These are phyloP conservation scores for Agrypnus murinus DNA, from an alignment of 2,888 invertebrate species.

Conservation along the genomic window DNA sequence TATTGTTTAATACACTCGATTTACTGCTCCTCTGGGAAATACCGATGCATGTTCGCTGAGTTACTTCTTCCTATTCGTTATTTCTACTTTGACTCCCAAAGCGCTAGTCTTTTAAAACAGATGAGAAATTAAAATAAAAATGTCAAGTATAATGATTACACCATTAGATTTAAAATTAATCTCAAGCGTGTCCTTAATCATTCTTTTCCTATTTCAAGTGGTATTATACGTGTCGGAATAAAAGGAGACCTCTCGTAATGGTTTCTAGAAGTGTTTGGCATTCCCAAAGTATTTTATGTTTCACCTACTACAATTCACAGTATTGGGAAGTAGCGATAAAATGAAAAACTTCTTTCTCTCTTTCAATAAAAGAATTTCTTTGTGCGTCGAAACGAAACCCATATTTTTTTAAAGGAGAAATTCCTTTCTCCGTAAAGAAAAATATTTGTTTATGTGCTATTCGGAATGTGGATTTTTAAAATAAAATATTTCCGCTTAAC, in stretches of 20 bases:
- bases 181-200: not conserved
- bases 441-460: slow-evolving; percentile 23
- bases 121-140: not conserved
- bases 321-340: slow-evolving; percentile 19
- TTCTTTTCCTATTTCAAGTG: not conserved
- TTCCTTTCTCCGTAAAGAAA: slow-evolving; percentile 13
- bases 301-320: slow-evolving; percentile 10
- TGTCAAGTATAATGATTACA: slow-evolving; percentile 1
- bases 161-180: slow-evolving; percentile 10
- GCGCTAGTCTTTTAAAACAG: not conserved
- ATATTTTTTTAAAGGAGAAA: slow-evolving; percentile 19
- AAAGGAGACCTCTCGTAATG: not conserved
- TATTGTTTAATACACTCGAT: slow-evolving; percentile 10
- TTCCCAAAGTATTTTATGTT: slow-evolving; percentile 15
- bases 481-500: slow-evolving; percentile 25
- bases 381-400: slow-evolving; percentile 15
- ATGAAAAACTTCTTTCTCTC: slow-evolving; percentile 20
- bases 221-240: not conserved
- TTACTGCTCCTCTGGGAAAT: slow-evolving; percentile 24
- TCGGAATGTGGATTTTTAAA: slow-evolving; percentile 15
- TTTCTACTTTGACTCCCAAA: not conserved
- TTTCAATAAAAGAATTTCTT: slow-evolving; percentile 4
- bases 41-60: slow-evolving; percentile 9
- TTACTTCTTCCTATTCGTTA: not conserved
- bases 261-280: slow-evolving; percentile 10